Evolutionary conservation across 2,888 invertebrate species (phyloP).

Genomic region (Auanema freiburgensis): DNA sequence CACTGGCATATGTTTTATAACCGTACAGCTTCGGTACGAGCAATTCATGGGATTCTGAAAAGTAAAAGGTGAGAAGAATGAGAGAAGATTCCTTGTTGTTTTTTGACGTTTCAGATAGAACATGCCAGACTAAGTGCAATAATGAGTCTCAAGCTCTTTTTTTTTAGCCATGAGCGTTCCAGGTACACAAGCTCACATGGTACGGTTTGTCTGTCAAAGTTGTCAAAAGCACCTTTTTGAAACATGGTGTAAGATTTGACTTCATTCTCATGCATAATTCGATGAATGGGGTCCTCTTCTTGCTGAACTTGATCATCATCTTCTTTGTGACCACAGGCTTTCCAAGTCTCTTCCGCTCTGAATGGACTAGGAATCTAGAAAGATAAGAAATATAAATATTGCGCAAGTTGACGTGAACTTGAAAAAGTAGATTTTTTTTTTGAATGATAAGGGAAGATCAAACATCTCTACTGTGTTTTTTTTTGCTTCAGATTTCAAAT

Average conservation of each 20-base stretch:
- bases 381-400: too few species aligned
- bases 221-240: constrained; percentile 10
- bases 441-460: not conserved
- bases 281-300: constrained; percentile 15
- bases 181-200: too few species aligned
- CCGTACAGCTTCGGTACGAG: constrained; percentile 14
- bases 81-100: too few species aligned
- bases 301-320: not conserved
- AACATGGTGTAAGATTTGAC: constrained; percentile 11
- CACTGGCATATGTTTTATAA: not conserved
- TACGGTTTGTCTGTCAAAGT: too few species aligned
- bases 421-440: constrained; percentile 4
- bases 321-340: constrained; percentile 7
- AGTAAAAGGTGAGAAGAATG: not conserved
- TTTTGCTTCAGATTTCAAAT: not conserved
- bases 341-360: constrained; percentile 15
- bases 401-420: not conserved
- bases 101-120: not conserved
- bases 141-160: too few species aligned
- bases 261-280: constrained; percentile 18
- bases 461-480: not conserved
- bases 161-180: too few species aligned
- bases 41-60: not conserved
- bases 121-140: not conserved
- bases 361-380: constrained; percentile 15